Evolutionary conservation across 2,888 invertebrate species (phyloP).

Genomic region (Athalia circularis): DNA sequence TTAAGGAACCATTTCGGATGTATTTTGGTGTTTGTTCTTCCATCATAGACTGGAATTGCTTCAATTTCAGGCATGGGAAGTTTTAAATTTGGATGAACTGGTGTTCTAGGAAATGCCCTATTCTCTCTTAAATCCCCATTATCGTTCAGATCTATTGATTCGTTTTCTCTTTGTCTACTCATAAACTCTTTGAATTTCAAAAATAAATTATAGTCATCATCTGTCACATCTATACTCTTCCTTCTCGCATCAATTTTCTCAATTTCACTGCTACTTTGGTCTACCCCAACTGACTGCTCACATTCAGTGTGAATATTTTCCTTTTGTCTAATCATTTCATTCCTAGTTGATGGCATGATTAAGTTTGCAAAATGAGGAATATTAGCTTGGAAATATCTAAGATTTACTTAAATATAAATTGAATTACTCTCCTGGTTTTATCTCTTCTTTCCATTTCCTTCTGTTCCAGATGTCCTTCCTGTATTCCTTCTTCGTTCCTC

Average conservation of each 20-base stretch:
- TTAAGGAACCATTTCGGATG: neutral
- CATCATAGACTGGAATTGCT: neutral
- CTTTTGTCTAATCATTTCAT: too few relatives aligned
- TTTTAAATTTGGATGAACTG: neutral
- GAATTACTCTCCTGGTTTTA: too few relatives aligned
- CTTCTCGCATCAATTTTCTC: neutral
- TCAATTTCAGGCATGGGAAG: neutral
- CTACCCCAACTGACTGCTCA: too few relatives aligned
- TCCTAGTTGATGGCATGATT: too few relatives aligned
- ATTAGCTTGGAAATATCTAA: too few relatives aligned
- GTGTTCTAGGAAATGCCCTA: neutral
- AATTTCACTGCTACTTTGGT: too few relatives aligned
- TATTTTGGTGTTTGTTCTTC: neutral
- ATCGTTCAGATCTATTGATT: neutral
- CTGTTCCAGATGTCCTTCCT: too few relatives aligned
- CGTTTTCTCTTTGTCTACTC: neutral
- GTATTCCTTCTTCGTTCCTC: too few relatives aligned
- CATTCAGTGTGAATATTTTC: too few relatives aligned
- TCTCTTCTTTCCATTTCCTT: too few relatives aligned
- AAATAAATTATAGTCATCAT: neutral
- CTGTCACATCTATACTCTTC: neutral
- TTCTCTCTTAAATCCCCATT: neutral
- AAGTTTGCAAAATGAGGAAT: too few relatives aligned
- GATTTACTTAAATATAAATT: too few relatives aligned
- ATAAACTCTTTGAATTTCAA: neutral